Evolutionary conservation across 2,888 invertebrate genomes (phyloP).

Genomic region (Mythimna impura): DNA sequence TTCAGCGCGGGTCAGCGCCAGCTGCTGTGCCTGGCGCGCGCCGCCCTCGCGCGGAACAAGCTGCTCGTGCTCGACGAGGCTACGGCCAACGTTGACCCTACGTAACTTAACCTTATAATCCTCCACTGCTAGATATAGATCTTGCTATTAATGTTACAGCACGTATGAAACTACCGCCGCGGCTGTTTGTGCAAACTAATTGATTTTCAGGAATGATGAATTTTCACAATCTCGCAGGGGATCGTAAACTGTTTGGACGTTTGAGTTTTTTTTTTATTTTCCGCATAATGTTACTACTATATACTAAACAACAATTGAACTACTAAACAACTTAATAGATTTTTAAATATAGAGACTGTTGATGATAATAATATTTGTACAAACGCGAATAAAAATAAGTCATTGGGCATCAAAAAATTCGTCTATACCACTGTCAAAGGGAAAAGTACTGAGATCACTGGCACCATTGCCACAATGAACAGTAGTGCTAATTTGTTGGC

Average conservation of each 20-base stretch:
- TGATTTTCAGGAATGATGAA: background rate
- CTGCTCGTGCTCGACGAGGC: conserved; percentile 97
- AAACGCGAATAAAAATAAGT: too few relatives aligned
- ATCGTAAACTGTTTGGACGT: background rate
- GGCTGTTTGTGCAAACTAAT: background rate
- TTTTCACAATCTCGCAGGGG: background rate
- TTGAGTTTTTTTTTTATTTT: too few relatives aligned
- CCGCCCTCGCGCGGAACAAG: conserved; percentile 94
- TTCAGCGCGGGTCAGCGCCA: conserved; percentile 97
- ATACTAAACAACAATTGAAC: too few relatives aligned
- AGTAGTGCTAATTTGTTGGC: too few relatives aligned
- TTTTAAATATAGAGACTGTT: too few relatives aligned
- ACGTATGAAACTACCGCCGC: background rate
- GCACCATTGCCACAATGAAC: too few relatives aligned
- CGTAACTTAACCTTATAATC: conserved; percentile 82
- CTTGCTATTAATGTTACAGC: background rate
- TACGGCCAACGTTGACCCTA: conserved; percentile 97
- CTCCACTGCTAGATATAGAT: background rate
- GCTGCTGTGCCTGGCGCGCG: conserved; percentile 95
- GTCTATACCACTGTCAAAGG: too few relatives aligned
- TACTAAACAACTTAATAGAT: too few relatives aligned
- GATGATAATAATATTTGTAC: too few relatives aligned
- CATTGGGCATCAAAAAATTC: too few relatives aligned
- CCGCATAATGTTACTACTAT: too few relatives aligned
- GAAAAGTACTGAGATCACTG: too few relatives aligned